phyloP scores from a whole-genome alignment of 2,797 vertebrate genomes.

The Apogon talboti region DNA sequence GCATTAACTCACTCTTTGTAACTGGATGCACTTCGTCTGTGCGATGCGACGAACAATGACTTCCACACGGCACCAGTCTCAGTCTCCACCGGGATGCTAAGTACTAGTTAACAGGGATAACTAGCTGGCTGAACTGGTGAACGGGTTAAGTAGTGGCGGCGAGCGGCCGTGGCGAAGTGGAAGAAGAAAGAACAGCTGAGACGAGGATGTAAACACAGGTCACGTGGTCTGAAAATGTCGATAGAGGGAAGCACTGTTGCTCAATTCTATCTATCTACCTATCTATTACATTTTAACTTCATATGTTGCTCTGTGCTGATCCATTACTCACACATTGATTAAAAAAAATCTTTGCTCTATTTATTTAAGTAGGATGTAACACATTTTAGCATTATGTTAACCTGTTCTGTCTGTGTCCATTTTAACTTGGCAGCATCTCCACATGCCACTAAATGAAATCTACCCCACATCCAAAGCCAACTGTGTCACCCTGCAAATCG shows the following conservation, averaged over 20 bases:
- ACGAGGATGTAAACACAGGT: conserved; percentile 94
- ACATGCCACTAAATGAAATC: no score
- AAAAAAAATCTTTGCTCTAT: background rate
- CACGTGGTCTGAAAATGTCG: conserved; percentile 82
- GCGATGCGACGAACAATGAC: conserved; percentile 51
- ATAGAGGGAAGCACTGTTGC: conserved; percentile 64
- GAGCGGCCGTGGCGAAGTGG: conserved; percentile 55
- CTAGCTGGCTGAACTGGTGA: background rate
- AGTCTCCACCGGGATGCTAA: background rate
- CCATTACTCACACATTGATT: background rate
- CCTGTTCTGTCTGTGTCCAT: no score
- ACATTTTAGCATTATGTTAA: no score
- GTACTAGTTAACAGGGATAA: conserved; percentile 1
- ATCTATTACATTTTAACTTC: conserved; percentile 5
- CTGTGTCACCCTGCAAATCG: no score
- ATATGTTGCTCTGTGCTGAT: no score
- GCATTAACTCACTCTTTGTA: conserved; percentile 60
- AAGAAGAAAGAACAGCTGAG: conserved; percentile 87
- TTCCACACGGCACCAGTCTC: conserved; percentile 4
- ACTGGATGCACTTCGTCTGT: conserved; percentile 27
- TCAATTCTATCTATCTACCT: conserved; percentile 10
- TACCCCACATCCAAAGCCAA: no score
- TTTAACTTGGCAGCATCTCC: no score
- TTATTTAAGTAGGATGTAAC: no score
- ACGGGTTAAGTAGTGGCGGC: conserved; percentile 10